phyloP scores from a whole-genome alignment of 1,140 invertebrate species.

The Solenopsis fugax region DNA sequence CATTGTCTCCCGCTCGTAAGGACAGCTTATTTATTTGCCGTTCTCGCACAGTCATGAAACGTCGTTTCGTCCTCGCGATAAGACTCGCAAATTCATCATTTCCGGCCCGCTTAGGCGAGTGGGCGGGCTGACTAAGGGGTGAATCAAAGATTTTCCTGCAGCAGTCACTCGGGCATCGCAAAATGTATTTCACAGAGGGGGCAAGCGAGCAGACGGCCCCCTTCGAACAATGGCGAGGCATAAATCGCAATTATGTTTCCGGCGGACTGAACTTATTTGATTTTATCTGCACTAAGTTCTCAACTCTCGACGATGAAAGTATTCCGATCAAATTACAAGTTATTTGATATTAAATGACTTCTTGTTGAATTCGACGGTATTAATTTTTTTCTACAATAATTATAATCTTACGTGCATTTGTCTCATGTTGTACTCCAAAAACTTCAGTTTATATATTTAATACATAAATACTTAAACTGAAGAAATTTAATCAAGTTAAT shows the following conservation, averaged over 20 bases:
- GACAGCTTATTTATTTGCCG: constrained; percentile 72
- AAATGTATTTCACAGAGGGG: constrained; percentile 3
- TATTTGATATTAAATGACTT: not conserved
- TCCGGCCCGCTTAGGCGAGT: constrained; percentile 67
- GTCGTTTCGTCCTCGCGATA: constrained; percentile 68
- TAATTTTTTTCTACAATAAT: not conserved
- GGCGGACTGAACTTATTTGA: constrained; percentile 40
- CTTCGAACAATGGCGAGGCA: constrained; percentile 45
- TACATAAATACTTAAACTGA: no score
- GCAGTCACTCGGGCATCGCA: not conserved
- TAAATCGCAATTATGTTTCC: constrained; percentile 66
- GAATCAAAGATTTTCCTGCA: constrained; percentile 66
- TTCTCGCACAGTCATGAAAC: constrained; percentile 38
- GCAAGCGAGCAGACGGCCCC: constrained; percentile 62
- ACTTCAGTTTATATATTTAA: no score
- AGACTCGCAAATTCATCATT: constrained; percentile 78
- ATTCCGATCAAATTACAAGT: not conserved
- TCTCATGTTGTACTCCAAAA: not conserved
- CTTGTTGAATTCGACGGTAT: not conserved
- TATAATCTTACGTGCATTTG: not conserved
- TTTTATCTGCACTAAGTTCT: constrained; percentile 35
- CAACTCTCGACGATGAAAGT: not conserved
- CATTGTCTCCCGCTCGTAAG: constrained; percentile 44
- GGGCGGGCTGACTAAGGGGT: not conserved
- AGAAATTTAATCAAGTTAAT: no score